Conservation (phyloP, 2,888 invertebrate genomes). For the Andrena chrysosceles region DNA sequence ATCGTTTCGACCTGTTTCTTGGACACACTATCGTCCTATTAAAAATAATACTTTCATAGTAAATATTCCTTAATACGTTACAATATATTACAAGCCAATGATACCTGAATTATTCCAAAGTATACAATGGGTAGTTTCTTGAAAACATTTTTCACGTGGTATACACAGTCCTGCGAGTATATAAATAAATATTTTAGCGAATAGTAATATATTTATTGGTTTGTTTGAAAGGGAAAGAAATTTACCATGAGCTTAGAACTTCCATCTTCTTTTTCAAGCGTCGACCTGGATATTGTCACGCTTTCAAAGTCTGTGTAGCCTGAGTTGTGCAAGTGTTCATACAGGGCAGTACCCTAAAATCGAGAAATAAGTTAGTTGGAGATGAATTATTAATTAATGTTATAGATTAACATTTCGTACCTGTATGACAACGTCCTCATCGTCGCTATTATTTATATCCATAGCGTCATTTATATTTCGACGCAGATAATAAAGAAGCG, state of each 20-base stretch:
- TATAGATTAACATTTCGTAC: conserved; percentile 58
- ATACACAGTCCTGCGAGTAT: conserved; percentile 48
- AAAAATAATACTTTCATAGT: conserved; percentile 18
- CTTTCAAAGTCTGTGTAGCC: conserved; percentile 80
- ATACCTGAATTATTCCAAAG: conserved; percentile 62
- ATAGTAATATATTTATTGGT: not conserved
- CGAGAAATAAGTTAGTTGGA: conserved; percentile 8
- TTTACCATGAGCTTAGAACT: conserved; percentile 28
- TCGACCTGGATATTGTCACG: conserved; percentile 50
- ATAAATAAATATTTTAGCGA: conserved; percentile 13
- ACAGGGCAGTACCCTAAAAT: conserved; percentile 78
- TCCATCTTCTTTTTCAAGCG: not conserved
- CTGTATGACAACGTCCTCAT: conserved; percentile 79
- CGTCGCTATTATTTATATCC: conserved; percentile 26
- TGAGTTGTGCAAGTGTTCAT: conserved; percentile 74
- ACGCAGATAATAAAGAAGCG: not conserved
- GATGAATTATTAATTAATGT: conserved; percentile 13
- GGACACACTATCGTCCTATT: conserved; percentile 65
- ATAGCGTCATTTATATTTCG: conserved; percentile 36
- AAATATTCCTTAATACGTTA: not conserved
- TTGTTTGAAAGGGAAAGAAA: not conserved
- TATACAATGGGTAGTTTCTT: conserved; percentile 36
- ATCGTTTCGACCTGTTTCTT: conserved; percentile 74
- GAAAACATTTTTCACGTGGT: conserved; percentile 37
- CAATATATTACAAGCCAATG: not conserved